A percentile compares a stretch with the other conserved stretches of the same genome.
phyloP scores from a whole-genome alignment of 92 coral and sea anemone species.

The Anthopleura xanthogrammica region DNA sequence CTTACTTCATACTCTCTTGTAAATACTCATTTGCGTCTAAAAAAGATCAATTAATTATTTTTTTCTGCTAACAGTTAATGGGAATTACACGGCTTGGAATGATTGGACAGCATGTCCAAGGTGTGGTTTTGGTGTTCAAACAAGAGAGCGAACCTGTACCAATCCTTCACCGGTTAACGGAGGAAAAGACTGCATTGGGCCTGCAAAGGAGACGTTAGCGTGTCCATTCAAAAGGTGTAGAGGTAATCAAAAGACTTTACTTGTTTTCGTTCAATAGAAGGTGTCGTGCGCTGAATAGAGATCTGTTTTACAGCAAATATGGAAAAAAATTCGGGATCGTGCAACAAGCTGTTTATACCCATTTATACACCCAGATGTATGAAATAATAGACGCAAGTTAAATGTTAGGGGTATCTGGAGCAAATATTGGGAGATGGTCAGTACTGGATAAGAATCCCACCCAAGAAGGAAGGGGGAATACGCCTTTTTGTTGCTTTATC shows the following conservation, averaged over 20 bases:
- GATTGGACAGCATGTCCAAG: slow-evolving; percentile 61
- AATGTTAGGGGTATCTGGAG: no score
- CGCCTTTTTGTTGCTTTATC: no score
- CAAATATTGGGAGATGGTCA: no score
- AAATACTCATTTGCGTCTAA: no score
- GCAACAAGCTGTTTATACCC: no score
- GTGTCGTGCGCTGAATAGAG: no score
- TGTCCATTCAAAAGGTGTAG: slow-evolving; percentile 52
- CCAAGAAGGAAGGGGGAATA: no score
- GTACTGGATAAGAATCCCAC: no score
- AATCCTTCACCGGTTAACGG: slow-evolving; percentile 66
- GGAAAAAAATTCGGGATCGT: no score
- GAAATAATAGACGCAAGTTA: no score
- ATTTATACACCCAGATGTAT: no score
- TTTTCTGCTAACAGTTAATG: slow-evolving; percentile 29
- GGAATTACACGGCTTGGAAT: slow-evolving; percentile 50
- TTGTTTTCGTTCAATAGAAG: no score
- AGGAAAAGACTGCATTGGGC: slow-evolving; percentile 62
- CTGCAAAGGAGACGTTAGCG: slow-evolving; percentile 30
- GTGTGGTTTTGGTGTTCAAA: slow-evolving; percentile 57
- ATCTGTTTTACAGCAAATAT: not conserved
- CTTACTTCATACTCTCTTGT: not conserved
- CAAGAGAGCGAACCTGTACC: slow-evolving; percentile 58
- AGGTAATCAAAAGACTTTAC: slow-evolving; percentile 16
- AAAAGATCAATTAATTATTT: not conserved